Base-by-base conservation (phyloP, 2,797 vertebrate species). In the Melanotaenia maccullochi region DNA sequence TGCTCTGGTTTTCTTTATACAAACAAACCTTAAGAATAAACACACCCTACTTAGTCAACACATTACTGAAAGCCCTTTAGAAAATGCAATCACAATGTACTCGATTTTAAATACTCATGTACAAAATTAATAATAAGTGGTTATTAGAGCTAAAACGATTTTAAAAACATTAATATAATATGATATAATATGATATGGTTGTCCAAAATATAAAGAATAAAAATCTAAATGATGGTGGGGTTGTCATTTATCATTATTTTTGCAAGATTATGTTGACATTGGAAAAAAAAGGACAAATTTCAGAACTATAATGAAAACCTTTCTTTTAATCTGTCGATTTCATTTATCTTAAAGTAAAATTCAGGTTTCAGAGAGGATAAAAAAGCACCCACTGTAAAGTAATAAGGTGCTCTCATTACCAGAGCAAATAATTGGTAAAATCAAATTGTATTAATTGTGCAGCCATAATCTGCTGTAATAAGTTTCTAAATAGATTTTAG, bases 401-500 rank as follows among this genome's bases (percentile, higher is more conserved):
- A 68, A 35, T 36, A 13, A 1, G 12, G 20, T 49, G 11, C 5
- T 13, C 11, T 16, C 22, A 11, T 33, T 32, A 49, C 5, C 1
- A 22, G 11, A 49, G 1, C 3, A 24, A 35, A 9, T 51, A 6
- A 35, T 5, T 55, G 1, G 16, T 2, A 24, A 66, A 56, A 38
- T 32, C 11, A 28, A 51, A 60, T 51, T 13, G 14, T 18, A 28
- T 52, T 9, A 54, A 24, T 38, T 65, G 16, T 3, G 20, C 13
- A 0, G 33, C 18, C 25, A 16, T 11, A 71, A 69, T 71, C 18
- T 9, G 56, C 1, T 25, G 16, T 58, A 57, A 38, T 62, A 67
- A 65, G 77, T 84, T 70, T 44, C 69, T 60, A 57, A 51, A 79
- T 69, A 22, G 42, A 47, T 75, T 78, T 68, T 42, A 65, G 74